A percentile compares a stretch with the other conserved stretches of the same genome.
These are phyloP conservation scores for mouse (Mus musculus) DNA, from an alignment of 2,113 vertebrate genomes.

Conservation along the genomic window GRCm39 chr11:98144001-98144500, in stretches of 20 bases:
- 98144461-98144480: constrained; percentile 58
- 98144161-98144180: constrained; percentile 82
- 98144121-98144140: constrained; percentile 81
- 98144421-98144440: constrained; percentile 59
- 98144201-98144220: constrained; percentile 84
- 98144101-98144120: constrained; percentile 71
- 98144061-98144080: constrained; percentile 62
- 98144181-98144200: constrained; percentile 81
- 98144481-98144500: constrained; percentile 56
- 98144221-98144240: constrained; percentile 85
- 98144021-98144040: constrained; percentile 69
- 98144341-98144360: constrained; percentile 89
- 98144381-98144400: constrained; percentile 73
- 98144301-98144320: constrained; percentile 94
- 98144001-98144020: constrained; percentile 69
- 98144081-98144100: constrained; percentile 61
- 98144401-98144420: constrained; percentile 11
- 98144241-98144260: constrained; percentile 81
- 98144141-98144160: constrained; percentile 77
- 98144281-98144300: constrained; percentile 95
- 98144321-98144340: constrained; percentile 91
- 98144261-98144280: constrained; percentile 93
- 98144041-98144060: constrained; percentile 70
- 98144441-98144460: constrained; percentile 63
- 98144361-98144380: constrained; percentile 83